These are phyloP conservation scores for Salarias fasciatus DNA, from an alignment of 2,797 vertebrate species.

Conservation along the genomic window DNA sequence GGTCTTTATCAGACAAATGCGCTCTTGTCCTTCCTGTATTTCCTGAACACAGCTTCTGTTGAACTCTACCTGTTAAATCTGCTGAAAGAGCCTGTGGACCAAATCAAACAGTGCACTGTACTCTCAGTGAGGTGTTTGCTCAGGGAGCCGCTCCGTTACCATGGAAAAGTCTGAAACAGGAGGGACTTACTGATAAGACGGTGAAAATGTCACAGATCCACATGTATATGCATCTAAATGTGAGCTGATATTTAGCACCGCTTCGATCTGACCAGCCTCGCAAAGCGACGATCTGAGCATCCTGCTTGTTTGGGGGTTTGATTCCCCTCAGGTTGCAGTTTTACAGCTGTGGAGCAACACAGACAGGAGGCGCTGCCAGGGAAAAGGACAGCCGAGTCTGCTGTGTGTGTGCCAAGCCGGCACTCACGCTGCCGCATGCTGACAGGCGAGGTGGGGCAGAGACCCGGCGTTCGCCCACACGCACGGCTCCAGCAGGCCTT, in stretches of 20 bases:
- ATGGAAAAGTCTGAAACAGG: too few relatives aligned
- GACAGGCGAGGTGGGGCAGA: constrained; percentile 19
- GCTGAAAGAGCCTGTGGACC: too few relatives aligned
- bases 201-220: constrained; percentile 6
- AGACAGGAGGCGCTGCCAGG: constrained; percentile 8
- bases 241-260: constrained; percentile 27
- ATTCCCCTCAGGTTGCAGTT: constrained; percentile 23
- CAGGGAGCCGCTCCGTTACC: constrained; percentile 44
- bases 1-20: too few relatives aligned
- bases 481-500: constrained; percentile 32
- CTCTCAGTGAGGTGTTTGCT: constrained; percentile 42
- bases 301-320: constrained; percentile 14
- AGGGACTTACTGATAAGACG: constrained; percentile 45
- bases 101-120: background rate
- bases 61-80: too few relatives aligned
- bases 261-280: constrained; percentile 21
- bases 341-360: constrained; percentile 64
- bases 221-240: too few relatives aligned
- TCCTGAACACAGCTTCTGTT: too few relatives aligned
- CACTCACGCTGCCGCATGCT: constrained; percentile 63
- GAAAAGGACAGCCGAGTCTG: constrained; percentile 17
- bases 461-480: constrained; percentile 28
- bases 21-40: too few relatives aligned
- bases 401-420: constrained; percentile 43
- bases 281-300: constrained; percentile 42